These are phyloP conservation scores for Spondyliosoma cantharus DNA, from an alignment of 2,797 vertebrate species.

Conservation along the genomic window DNA sequence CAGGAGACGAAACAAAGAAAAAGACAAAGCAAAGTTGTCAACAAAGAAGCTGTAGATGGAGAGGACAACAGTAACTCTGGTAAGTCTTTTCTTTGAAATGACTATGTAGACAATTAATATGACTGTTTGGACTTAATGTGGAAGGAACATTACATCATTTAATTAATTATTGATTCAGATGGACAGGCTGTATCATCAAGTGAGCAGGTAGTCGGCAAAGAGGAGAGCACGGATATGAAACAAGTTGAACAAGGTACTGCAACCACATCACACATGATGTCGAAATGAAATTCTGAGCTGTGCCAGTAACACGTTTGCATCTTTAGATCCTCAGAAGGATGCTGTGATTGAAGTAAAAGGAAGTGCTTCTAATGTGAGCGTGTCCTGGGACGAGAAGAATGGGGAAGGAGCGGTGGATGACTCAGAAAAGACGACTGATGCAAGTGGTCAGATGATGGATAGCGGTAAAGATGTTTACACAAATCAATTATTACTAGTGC, in stretches of 20 bases:
- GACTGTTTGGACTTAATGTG: not conserved
- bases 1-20: conserved; percentile 39
- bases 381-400: conserved; percentile 46
- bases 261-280: not conserved
- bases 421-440: not conserved
- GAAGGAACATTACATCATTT: not conserved
- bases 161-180: conserved; percentile 29
- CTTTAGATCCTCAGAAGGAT: conserved; percentile 52
- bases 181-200: not conserved
- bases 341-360: conserved; percentile 48
- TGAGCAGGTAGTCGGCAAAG: not conserved
- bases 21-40: conserved; percentile 36
- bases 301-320: conserved; percentile 18
- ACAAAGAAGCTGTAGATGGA: conserved; percentile 8
- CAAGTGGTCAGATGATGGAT: conserved; percentile 6
- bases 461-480: conserved; percentile 19
- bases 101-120: not conserved
- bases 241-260: conserved; percentile 43
- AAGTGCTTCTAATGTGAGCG: conserved; percentile 36
- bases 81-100: conserved; percentile 24
- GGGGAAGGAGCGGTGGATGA: conserved; percentile 3
- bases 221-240: conserved; percentile 6
- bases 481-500: not conserved
- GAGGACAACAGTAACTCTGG: conserved; percentile 23
- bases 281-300: conserved; percentile 11